Conservation (phyloP, 2,113 vertebrate species). For the Corvus cornix region DNA sequence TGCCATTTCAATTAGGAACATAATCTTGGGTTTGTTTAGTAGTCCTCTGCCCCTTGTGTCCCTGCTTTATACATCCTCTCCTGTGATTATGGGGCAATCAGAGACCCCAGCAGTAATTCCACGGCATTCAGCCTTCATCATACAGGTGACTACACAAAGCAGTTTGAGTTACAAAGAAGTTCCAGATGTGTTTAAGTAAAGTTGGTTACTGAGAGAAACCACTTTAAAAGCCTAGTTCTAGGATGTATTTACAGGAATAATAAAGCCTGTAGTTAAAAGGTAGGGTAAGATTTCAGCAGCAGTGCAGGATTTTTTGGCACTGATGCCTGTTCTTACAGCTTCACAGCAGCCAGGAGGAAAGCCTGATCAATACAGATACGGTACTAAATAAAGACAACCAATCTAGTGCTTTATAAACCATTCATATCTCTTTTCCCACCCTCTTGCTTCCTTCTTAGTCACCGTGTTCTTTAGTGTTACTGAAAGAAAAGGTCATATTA, state of each 20-base stretch:
- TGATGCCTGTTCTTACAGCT: background rate
- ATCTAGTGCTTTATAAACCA: background rate
- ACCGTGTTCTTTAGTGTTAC: background rate
- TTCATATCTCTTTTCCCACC: background rate
- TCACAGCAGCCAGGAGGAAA: background rate
- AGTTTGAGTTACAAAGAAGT: conserved; percentile 26
- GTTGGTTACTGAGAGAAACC: conserved; percentile 16
- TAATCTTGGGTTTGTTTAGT: conserved; percentile 48
- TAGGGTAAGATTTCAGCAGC: background rate
- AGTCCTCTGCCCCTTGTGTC: conserved; percentile 7
- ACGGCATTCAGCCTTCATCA: conserved; percentile 34
- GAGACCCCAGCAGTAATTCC: conserved; percentile 3
- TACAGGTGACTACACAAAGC: conserved; percentile 13
- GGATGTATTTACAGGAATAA: background rate
- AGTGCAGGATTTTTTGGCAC: background rate
- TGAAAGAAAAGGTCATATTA: background rate
- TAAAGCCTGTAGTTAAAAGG: conserved; percentile 19
- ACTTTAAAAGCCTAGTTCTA: conserved; percentile 14
- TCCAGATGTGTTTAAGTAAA: conserved; percentile 50
- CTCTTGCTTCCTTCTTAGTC: background rate
- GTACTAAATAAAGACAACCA: background rate
- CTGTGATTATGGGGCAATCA: background rate
- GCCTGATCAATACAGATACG: background rate
- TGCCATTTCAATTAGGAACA: conserved; percentile 45
- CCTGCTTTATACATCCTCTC: conserved; percentile 8